Base-by-base conservation (phyloP, 2,797 vertebrate species). In the Austrolebias charrua region DNA sequence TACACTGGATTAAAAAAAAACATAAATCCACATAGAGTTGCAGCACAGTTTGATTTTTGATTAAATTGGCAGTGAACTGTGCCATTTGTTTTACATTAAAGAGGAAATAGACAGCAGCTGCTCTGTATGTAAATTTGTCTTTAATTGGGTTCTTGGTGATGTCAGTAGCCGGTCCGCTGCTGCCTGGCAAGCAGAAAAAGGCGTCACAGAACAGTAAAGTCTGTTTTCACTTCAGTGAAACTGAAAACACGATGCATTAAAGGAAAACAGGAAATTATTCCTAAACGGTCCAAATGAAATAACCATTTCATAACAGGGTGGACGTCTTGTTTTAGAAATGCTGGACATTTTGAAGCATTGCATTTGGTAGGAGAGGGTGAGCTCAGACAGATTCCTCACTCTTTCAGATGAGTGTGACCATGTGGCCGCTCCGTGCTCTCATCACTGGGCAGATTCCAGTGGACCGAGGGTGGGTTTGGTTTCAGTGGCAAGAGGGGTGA, bases 121-220 rank as follows among this genome's bases (percentile, higher is more conserved):
- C 35, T 68, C 28, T 42, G 6, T 29, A 18, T 19, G n/a, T 53
- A 10, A 38, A 38, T 38, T 33, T 54, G 47, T 16, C 67, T 11
- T 60, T 54, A 64, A 74, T 60, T 24, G 31, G 44, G 67, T 35
- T 65, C 29, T 55, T 15, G 1, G 42, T 65, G 67, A 76, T 66
- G 63, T 80, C 75, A 68, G 16, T 24, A 24, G 24, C 24, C 24
- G 54, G 62, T 47, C 31, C 44, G 5, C 54, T 55, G 35, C 61
- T 48, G 46, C 79, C 79, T 76, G 76, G 74, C 71, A 73, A 66
- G 63, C 48, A 65, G 60, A 60, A 76, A 81, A 86, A 59, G 82
- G 82, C 46, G 52, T 63, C 59, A 58, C 24, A 24, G 56, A 81
- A 66, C 67, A 70, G 40, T 53, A 71, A 60, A 73, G 69, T 73